A percentile compares a stretch with the other conserved stretches of the same genome.
These are phyloP conservation scores for Epistrophella euchroma DNA, from an alignment of 2,888 invertebrate species.

Conservation along the genomic window DNA sequence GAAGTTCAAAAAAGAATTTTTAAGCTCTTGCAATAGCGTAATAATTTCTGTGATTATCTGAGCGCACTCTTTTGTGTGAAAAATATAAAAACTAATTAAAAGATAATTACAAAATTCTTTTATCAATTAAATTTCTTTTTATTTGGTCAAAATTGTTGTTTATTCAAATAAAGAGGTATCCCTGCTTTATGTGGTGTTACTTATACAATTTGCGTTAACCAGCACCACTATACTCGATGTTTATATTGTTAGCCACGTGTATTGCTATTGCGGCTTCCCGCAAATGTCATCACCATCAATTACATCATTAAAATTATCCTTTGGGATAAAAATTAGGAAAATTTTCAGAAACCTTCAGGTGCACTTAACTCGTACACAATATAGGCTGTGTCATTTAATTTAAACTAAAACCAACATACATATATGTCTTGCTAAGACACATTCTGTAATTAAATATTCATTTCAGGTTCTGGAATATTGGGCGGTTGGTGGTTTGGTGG, in stretches of 20 bases:
- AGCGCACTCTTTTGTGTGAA: no score
- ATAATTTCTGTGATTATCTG: no score
- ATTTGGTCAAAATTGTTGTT: background rate
- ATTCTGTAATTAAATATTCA: conserved; percentile 57
- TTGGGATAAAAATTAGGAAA: conserved; percentile 23
- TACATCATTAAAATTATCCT: conserved; percentile 39
- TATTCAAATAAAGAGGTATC: conserved; percentile 8
- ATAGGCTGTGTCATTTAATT: no score
- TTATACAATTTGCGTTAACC: background rate
- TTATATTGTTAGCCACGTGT: no score
- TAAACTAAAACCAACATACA: conserved; percentile 29
- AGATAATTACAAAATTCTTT: background rate
- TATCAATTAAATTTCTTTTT: background rate
- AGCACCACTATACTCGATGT: background rate
- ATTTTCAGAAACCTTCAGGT: conserved; percentile 44
- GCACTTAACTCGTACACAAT: conserved; percentile 33
- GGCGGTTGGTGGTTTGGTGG: conserved; percentile 94
- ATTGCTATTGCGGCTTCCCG: conserved; percentile 5
- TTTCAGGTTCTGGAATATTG: conserved; percentile 86
- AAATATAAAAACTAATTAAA: no score
- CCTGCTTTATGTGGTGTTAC: background rate
- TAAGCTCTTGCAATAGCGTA: no score
- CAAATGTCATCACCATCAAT: conserved; percentile 18
- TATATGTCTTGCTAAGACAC: no score
- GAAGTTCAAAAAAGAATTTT: no score